These are phyloP conservation scores for Zaprionus davidi DNA, from an alignment of 1,140 invertebrate species.

Conservation along the genomic window DNA sequence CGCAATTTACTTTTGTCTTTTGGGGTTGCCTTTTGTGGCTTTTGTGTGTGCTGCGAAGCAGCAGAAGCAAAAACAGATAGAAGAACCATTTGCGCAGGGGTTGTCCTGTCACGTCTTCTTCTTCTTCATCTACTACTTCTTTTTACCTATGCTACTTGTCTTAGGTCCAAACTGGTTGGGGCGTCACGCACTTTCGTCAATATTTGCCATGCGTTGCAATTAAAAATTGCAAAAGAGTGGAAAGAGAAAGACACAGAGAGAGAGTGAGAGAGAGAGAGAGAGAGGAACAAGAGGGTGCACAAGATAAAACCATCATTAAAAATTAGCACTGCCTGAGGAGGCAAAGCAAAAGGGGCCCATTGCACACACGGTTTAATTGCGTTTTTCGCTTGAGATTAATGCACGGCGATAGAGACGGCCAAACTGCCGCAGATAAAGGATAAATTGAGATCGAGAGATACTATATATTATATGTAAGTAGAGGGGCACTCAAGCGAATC, in stretches of 20 bases:
- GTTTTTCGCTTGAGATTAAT: conserved; percentile 48
- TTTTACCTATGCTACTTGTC: not conserved
- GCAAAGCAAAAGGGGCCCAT: not conserved
- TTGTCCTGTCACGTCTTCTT: conserved; percentile 30
- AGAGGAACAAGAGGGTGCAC: not conserved
- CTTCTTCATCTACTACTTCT: not conserved
- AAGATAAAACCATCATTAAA: conserved; percentile 50
- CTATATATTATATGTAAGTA: not conserved
- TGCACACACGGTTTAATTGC: conserved; percentile 36
- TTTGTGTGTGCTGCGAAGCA: conserved; percentile 9
- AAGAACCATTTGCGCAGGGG: conserved; percentile 37
- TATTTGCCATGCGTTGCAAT: conserved; percentile 64
- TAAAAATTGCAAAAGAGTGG: conserved; percentile 50
- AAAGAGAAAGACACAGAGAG: not conserved
- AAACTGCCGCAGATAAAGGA: conserved; percentile 40
- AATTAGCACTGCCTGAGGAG: conserved; percentile 28
- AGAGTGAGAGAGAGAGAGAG: not conserved
- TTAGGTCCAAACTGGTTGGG: not conserved
- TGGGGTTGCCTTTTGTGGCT: conserved; percentile 76
- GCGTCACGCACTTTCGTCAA: conserved; percentile 60
- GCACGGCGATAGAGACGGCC: conserved; percentile 15
- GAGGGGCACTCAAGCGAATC: conserved; percentile 10
- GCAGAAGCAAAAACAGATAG: conserved; percentile 4
- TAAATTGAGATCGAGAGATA: conserved; percentile 10
- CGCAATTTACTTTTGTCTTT: conserved; percentile 73